A percentile compares a stretch with the other conserved stretches of the same genome.
phyloP scores from a whole-genome alignment of 1,140 invertebrate species.

The Streblospio benedicti region DNA sequence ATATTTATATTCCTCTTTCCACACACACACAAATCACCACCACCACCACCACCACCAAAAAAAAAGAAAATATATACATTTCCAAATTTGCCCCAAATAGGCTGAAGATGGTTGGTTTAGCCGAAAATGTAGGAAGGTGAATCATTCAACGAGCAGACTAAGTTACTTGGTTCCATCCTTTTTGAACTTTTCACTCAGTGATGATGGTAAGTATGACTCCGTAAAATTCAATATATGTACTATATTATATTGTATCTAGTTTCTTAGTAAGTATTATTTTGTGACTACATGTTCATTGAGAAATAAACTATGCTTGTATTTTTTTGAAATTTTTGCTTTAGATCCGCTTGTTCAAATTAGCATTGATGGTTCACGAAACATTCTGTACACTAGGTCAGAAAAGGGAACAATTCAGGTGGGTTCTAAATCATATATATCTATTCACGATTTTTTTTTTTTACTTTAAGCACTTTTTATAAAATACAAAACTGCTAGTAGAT shows the following conservation, averaged over 20 bases:
- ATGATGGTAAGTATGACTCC: slow-evolving; percentile 53
- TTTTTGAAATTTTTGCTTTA: slow-evolving; percentile 17
- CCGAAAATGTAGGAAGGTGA: slow-evolving; percentile 87
- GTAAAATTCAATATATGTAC: neutral
- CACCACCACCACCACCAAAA: too few species aligned
- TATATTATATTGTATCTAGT: slow-evolving; percentile 1
- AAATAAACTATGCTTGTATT: too few species aligned
- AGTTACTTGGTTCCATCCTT: slow-evolving; percentile 89
- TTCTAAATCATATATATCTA: neutral
- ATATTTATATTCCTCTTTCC: too few species aligned
- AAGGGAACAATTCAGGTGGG: slow-evolving; percentile 52
- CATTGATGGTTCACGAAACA: slow-evolving; percentile 79
- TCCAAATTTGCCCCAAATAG: too few species aligned
- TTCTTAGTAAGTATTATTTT: neutral
- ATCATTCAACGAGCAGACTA: slow-evolving; percentile 78
- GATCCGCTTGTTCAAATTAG: slow-evolving; percentile 83
- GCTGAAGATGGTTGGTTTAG: slow-evolving; percentile 77
- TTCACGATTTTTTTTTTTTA: slow-evolving; percentile 25
- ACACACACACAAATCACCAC: too few species aligned
- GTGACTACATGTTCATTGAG: neutral
- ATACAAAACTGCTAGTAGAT: too few species aligned
- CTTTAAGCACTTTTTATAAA: too few species aligned
- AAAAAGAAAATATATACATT: too few species aligned
- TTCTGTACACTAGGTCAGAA: slow-evolving; percentile 77
- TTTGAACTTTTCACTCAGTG: slow-evolving; percentile 66